These are phyloP conservation scores for Gymnoscopelus braueri DNA, from an alignment of 2,797 vertebrate genomes.

Conservation along the genomic window DNA sequence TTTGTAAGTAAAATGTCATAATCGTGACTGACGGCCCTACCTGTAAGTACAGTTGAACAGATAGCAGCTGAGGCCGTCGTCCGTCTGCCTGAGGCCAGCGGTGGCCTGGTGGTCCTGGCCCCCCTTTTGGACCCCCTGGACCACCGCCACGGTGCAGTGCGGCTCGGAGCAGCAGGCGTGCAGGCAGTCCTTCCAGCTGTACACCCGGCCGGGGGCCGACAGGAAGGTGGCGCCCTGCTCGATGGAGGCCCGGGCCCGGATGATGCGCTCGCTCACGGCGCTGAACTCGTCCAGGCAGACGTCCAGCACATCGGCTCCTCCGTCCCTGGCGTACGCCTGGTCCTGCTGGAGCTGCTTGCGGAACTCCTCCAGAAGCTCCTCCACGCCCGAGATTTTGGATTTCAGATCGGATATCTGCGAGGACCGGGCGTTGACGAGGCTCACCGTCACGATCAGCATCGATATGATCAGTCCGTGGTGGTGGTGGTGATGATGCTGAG, in stretches of 20 bases:
- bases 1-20: no score
- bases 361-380: conserved; percentile 91
- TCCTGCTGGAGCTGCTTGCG: conserved; percentile 90
- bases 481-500: conserved; percentile 54
- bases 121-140: conserved; percentile 78
- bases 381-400: conserved; percentile 87
- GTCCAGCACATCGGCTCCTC: conserved; percentile 59
- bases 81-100: conserved; percentile 50
- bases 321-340: conserved; percentile 63
- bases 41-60: conserved; percentile 90
- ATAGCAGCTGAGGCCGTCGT: conserved; percentile 83
- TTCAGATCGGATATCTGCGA: conserved; percentile 80
- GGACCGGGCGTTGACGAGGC: conserved; percentile 35
- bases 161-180: conserved; percentile 90
- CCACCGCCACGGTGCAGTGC: conserved; percentile 90
- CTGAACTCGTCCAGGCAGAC: conserved; percentile 80
- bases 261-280: conserved; percentile 86
- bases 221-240: conserved; percentile 91
- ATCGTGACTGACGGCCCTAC: no score
- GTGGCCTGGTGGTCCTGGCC: no score
- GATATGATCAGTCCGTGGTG: conserved; percentile 21
- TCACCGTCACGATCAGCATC: conserved; percentile 19
- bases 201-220: conserved; percentile 80
- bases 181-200: conserved; percentile 87
- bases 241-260: conserved; percentile 91